Conservation (phyloP, 2,888 invertebrate species). For the Lottia gigantea region DNA sequence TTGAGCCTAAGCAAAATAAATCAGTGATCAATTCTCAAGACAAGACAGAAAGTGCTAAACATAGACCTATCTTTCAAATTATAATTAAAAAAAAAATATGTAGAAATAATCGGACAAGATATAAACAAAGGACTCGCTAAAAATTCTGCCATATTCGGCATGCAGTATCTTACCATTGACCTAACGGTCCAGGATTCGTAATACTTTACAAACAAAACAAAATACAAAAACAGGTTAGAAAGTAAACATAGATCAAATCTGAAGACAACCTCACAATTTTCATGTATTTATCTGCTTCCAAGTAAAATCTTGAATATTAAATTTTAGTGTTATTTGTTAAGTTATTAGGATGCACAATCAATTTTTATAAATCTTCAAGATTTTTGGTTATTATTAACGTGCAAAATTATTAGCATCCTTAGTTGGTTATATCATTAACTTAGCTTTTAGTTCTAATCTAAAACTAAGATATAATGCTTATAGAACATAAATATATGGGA, state of each 20-base stretch:
- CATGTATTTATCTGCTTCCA: neutral
- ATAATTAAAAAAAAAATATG: slow-evolving; percentile 13
- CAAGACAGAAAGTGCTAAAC: no score
- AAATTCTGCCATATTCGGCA: neutral
- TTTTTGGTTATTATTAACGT: no score
- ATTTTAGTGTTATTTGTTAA: no score
- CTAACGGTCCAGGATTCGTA: slow-evolving; percentile 43
- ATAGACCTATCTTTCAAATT: no score
- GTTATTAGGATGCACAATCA: no score
- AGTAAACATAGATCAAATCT: neutral
- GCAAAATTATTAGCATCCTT: no score
- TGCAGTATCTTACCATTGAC: slow-evolving; percentile 41
- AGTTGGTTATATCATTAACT: no score
- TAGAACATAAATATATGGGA: neutral
- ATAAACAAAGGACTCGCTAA: slow-evolving; percentile 12
- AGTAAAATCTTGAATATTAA: no score
- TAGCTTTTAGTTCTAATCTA: neutral
- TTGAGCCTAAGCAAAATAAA: no score
- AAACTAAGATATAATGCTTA: neutral
- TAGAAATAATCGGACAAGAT: slow-evolving; percentile 25
- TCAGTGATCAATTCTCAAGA: no score
- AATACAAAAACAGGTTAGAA: slow-evolving; percentile 9
- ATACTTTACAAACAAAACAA: slow-evolving; percentile 38
- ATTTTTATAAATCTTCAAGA: no score
- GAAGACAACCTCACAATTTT: neutral